phyloP scores from a whole-genome alignment of 2,888 invertebrate species.

The Ptychoptera contaminata region DNA sequence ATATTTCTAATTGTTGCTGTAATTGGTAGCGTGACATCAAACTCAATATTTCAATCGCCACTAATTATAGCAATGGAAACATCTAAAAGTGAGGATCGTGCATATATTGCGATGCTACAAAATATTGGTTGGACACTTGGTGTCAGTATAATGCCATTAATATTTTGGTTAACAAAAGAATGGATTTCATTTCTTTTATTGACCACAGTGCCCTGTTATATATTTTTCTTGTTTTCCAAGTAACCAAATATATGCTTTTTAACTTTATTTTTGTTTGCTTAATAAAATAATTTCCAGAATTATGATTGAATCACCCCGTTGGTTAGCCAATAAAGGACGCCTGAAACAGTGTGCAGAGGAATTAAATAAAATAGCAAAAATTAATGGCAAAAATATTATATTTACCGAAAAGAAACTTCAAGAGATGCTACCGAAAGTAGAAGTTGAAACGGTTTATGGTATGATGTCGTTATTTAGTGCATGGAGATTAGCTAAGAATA shows the following conservation, averaged over 20 bases:
- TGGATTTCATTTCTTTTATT: slow-evolving; percentile 35
- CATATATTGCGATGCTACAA: slow-evolving; percentile 34
- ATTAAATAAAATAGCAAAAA: slow-evolving; percentile 37
- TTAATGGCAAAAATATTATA: slow-evolving; percentile 33
- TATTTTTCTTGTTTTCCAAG: slow-evolving; percentile 32
- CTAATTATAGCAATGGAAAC: slow-evolving; percentile 38
- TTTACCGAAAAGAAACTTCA: slow-evolving; percentile 29
- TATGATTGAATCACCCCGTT: slow-evolving; percentile 47
- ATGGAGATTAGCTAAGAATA: slow-evolving; percentile 37
- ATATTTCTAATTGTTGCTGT: slow-evolving; percentile 31
- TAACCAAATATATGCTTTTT: slow-evolving; percentile 18
- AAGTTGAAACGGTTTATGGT: slow-evolving; percentile 33
- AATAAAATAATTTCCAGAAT: slow-evolving; percentile 25
- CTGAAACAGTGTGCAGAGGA: slow-evolving; percentile 32
- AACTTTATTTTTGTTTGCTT: not conserved
- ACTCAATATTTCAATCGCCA: slow-evolving; percentile 33
- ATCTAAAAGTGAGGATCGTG: slow-evolving; percentile 33
- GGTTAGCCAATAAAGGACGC: slow-evolving; percentile 40
- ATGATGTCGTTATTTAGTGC: slow-evolving; percentile 39
- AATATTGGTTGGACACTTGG: slow-evolving; percentile 37
- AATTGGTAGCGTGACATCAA: slow-evolving; percentile 31
- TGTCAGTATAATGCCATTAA: slow-evolving; percentile 33
- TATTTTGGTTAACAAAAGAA: slow-evolving; percentile 34
- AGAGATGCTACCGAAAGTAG: slow-evolving; percentile 26
- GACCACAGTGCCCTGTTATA: slow-evolving; percentile 31